These are phyloP conservation scores for Thymallus thymallus DNA, from an alignment of 2,113 vertebrate species.

Conservation along the genomic window DNA sequence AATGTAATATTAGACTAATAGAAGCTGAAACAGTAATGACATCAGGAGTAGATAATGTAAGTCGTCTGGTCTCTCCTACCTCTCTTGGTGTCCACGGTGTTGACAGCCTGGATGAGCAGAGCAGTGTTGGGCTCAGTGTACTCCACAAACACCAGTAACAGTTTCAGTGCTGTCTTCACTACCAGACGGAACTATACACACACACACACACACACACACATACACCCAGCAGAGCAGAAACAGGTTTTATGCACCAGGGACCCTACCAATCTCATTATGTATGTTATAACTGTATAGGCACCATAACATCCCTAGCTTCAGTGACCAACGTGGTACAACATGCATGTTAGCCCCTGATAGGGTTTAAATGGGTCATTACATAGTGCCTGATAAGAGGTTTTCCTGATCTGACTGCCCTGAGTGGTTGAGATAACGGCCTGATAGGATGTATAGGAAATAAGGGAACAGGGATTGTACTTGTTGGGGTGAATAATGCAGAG, in stretches of 20 bases:
- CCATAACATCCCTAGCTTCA: neutral
- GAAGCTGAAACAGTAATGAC: too few relatives aligned
- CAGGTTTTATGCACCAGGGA: neutral
- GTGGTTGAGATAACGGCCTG: constrained; percentile 38
- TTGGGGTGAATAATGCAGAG: neutral
- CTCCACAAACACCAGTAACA: constrained; percentile 96
- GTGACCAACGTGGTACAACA: neutral
- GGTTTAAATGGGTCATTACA: neutral
- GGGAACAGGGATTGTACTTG: neutral
- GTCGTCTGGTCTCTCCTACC: constrained; percentile 72
- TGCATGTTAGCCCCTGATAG: neutral
- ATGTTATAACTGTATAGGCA: neutral
- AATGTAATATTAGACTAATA: too few relatives aligned
- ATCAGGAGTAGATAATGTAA: too few relatives aligned
- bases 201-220: constrained; percentile 32
- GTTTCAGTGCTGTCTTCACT: constrained; percentile 93
- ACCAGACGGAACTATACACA: constrained; percentile 88
- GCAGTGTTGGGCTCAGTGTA: constrained; percentile 87
- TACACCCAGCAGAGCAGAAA: constrained; percentile 6
- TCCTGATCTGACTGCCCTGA: constrained; percentile 36
- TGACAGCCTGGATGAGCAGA: constrained; percentile 83
- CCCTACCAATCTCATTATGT: neutral
- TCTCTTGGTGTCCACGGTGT: constrained; percentile 79
- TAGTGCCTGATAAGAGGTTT: constrained; percentile 7
- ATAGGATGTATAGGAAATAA: constrained; percentile 3